Conservation (phyloP, 2,113 vertebrate species). For the Oreamnos americanus region DNA sequence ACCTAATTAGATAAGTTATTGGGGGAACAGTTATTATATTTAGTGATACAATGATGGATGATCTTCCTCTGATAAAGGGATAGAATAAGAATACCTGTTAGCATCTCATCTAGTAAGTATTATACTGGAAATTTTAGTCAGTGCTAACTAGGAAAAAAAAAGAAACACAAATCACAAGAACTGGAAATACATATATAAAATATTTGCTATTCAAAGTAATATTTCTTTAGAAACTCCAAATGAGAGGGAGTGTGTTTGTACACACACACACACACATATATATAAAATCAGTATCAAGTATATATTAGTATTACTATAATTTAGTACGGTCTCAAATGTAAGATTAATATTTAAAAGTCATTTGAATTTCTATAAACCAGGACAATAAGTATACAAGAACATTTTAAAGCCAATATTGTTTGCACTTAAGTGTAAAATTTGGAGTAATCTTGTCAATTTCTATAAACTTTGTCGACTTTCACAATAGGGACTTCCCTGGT, state of each 20-base stretch:
- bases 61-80: background rate
- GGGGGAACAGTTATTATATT: background rate
- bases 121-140: background rate
- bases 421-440: background rate
- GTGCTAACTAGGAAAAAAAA: background rate
- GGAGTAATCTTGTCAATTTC: background rate
- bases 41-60: background rate
- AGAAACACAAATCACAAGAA: background rate
- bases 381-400: background rate
- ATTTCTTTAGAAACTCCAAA: background rate
- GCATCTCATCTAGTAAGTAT: background rate
- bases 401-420: background rate
- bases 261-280: background rate
- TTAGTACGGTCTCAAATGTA: background rate
- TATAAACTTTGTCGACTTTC: background rate
- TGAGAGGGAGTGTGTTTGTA: background rate
- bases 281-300: background rate
- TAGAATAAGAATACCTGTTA: background rate
- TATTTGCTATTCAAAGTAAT: background rate
- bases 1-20: background rate
- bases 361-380: background rate
- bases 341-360: background rate
- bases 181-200: background rate
- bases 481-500: background rate
- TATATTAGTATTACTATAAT: background rate